Conservation (phyloP, 2,113 vertebrate species). For the Mystacornis crossleyi region DNA sequence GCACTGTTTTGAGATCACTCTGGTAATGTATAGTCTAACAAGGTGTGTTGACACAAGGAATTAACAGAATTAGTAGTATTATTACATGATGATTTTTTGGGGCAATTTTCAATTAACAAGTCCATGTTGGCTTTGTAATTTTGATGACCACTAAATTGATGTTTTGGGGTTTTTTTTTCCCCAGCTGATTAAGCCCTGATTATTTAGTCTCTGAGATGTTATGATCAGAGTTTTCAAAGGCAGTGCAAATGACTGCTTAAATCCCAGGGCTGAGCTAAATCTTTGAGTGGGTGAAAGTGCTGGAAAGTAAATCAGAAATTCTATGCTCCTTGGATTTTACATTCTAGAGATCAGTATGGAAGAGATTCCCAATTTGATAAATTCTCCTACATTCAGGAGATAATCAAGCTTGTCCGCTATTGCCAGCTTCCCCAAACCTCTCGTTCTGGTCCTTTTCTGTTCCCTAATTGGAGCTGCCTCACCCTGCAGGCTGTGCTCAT, state of each 20-base stretch:
- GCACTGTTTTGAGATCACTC: neutral
- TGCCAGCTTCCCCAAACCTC: neutral
- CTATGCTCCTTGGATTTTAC: neutral
- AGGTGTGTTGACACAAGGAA: neutral
- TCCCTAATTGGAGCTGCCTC: neutral
- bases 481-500: constrained; percentile 53
- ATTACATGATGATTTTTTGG: neutral
- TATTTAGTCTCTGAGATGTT: neutral
- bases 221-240: neutral
- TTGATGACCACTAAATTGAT: neutral
- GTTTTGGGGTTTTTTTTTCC: neutral
- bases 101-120: neutral
- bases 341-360: neutral
- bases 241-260: neutral
- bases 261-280: neutral
- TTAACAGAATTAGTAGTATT: neutral
- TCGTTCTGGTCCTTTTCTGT: neutral
- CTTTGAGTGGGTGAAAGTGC: neutral
- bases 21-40: neutral
- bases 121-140: neutral
- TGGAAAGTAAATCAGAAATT: neutral
- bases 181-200: neutral
- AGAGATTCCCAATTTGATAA: neutral
- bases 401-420: neutral
- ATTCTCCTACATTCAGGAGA: neutral